Base-by-base conservation (phyloP, 1,140 invertebrate species). In the Leptinotarsa defecta region DNA sequence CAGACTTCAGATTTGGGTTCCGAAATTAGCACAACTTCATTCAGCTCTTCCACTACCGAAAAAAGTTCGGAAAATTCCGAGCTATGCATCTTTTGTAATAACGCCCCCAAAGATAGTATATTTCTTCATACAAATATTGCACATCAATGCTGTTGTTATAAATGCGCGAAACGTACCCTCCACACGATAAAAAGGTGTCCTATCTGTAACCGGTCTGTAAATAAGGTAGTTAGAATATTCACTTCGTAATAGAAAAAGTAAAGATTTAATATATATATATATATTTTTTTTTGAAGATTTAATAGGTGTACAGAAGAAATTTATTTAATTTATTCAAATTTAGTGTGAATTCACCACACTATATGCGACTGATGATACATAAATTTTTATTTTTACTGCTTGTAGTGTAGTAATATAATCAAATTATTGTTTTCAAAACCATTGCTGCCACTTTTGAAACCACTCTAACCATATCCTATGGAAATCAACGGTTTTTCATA, bases 101-200 rank as follows among this genome's bases (percentile, higher is more conserved):
- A 84, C 0, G 87, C 87, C 34, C 90, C 90, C 0, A 91, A 91
- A 80, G 89, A 91, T 73, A 90, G 89, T 4, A 88, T 90, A 15
- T 92, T 92, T 79, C 87, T 91, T 3, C 91, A 93, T 79, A 89
- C 90, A 1, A 87, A 87, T 13, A 89, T 88, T 62, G 88, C 87
- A 0, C 91, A 93, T 77, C 89, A 90, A 48, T 91, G 89, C 81
- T 92, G 90, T 77, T 93, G 91, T 82, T 93, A 92, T 80, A 88
- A 87, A 74, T 93, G 91, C 80, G 90, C 91, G 0, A 85, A 90
- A 48, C 89, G 89, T 83, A 88, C 90, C 11, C 91, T 91, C 89
- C 86, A 84, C 48, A 88, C 86, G 17, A 88, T 88, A 2, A 90
- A 89, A 78, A 84, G 89, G 34, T 93, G 91, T 84, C 91, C 91